Percentiles rank a stretch among this genome's conserved stretches.
Conservation (phyloP, 1,140 invertebrate species). For the Coenobita brevimanus region DNA sequence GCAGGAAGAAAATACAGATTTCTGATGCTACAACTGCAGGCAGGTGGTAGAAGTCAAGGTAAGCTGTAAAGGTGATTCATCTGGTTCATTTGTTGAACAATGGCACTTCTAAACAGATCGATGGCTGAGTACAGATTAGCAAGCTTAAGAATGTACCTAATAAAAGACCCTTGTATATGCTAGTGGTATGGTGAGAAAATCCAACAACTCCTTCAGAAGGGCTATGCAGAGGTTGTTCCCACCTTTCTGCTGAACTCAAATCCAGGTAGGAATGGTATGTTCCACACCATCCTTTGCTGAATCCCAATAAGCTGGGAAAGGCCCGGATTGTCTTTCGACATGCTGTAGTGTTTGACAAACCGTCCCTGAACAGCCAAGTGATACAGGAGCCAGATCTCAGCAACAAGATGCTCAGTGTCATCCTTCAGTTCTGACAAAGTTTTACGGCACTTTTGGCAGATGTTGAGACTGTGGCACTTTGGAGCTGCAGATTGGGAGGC, state of each 20-base stretch:
- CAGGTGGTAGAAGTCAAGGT: neutral
- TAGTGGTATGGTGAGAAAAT: neutral
- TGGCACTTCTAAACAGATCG: neutral
- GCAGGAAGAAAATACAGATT: too few species aligned
- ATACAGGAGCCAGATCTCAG: neutral
- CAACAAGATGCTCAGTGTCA: neutral
- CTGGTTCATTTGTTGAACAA: neutral
- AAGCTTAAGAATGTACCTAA: neutral
- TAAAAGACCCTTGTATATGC: neutral
- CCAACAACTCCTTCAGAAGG: too few species aligned
- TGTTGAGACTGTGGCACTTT: neutral
- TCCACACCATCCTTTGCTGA: neutral
- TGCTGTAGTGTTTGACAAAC: neutral
- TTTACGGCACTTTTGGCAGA: neutral
- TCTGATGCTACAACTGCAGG: too few species aligned
- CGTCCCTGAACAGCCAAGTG: neutral
- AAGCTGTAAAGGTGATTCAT: neutral
- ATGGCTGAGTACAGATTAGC: neutral
- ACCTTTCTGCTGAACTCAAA: too few species aligned
- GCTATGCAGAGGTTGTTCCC: too few species aligned
- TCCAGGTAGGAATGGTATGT: neutral
- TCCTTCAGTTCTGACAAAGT: neutral
- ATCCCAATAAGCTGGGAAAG: constrained; percentile 1
- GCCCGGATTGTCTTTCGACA: neutral
- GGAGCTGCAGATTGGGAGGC: too few species aligned